Evolutionary conservation across 2,113 vertebrate genomes (phyloP).

Genomic region (Hypocryptadius cinnamomeus): DNA sequence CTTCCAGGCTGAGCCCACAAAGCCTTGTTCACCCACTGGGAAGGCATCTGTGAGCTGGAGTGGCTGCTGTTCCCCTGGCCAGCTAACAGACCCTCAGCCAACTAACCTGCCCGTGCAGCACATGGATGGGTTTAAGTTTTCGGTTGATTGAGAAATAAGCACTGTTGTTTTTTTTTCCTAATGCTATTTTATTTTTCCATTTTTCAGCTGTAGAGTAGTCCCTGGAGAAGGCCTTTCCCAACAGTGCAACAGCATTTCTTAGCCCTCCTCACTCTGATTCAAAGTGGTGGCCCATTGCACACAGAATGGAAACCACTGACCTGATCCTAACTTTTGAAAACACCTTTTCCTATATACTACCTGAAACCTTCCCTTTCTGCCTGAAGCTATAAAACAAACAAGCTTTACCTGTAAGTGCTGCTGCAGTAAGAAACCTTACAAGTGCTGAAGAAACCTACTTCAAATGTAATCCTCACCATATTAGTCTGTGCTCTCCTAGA

Average conservation of each 20-base stretch:
- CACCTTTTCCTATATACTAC: constrained; percentile 44
- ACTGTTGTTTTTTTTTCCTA: constrained; percentile 40
- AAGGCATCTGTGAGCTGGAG: background rate
- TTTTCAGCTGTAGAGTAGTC: constrained; percentile 89
- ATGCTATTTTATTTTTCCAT: constrained; percentile 78
- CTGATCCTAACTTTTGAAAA: constrained; percentile 33
- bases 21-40: background rate
- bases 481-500: constrained; percentile 53
- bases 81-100: constrained; percentile 53
- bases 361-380: constrained; percentile 51
- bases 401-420: constrained; percentile 70
- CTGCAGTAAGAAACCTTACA: constrained; percentile 79
- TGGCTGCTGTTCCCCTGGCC: constrained; percentile 3
- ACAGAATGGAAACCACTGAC: constrained; percentile 74
- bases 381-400: constrained; percentile 51
- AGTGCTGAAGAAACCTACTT: constrained; percentile 72
- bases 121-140: background rate
- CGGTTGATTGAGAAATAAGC: constrained; percentile 11
- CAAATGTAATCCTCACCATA: constrained; percentile 21
- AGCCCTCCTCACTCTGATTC: constrained; percentile 51
- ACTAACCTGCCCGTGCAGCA: constrained; percentile 59
- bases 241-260: constrained; percentile 71
- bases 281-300: constrained; percentile 64
- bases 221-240: constrained; percentile 75
- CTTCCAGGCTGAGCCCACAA: background rate